Conservation (phyloP, 2,888 invertebrate species). For the Dicycla oo region DNA sequence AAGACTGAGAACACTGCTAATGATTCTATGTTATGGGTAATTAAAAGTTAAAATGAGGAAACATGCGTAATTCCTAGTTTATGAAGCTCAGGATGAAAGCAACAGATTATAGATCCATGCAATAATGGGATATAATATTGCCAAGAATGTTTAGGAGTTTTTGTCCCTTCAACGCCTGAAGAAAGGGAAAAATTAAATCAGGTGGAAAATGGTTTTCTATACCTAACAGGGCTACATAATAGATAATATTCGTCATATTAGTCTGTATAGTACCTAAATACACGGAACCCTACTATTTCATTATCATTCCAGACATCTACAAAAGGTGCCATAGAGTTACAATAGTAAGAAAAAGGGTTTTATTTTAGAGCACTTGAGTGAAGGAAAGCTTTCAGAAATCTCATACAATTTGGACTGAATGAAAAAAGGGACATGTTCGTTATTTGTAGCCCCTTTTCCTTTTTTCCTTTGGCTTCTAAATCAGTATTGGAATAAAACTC, state of each 20-base stretch:
- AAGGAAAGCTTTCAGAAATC: conserved; percentile 43
- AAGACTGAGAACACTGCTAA: conserved; percentile 21
- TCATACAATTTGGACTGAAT: conserved; percentile 53
- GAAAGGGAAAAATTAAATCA: neutral
- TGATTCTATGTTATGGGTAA: conserved; percentile 19
- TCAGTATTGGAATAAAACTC: conserved; percentile 30
- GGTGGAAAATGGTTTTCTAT: neutral
- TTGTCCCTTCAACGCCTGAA: no score
- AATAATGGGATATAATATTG: neutral
- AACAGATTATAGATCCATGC: neutral
- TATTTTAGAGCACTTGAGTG: conserved; percentile 45
- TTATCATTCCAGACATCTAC: conserved; percentile 2
- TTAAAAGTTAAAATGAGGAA: conserved; percentile 5
- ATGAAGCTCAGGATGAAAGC: neutral
- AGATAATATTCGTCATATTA: neutral
- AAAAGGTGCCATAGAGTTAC: conserved; percentile 31
- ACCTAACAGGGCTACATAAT: neutral
- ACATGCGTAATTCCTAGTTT: neutral
- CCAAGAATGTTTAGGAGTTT: neutral
- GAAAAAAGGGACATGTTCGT: conserved; percentile 40
- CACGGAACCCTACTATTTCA: conserved; percentile 1
- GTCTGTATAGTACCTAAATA: neutral
- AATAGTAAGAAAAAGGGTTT: conserved; percentile 52
- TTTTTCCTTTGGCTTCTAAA: conserved; percentile 26
- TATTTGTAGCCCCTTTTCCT: conserved; percentile 38